phyloP scores from a whole-genome alignment of 2,797 vertebrate species.

The Aphelocoma californica region DNA sequence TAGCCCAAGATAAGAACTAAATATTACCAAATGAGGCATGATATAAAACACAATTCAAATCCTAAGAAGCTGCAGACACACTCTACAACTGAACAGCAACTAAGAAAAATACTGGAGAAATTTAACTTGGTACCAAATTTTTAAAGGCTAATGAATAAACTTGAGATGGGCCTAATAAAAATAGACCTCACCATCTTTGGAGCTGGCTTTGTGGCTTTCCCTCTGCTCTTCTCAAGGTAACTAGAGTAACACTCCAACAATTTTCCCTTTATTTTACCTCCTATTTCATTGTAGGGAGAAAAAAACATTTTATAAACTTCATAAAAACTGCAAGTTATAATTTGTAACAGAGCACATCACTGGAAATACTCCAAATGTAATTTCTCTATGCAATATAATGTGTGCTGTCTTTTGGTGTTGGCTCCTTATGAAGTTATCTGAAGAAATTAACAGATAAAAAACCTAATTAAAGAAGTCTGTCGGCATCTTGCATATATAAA shows the following conservation, averaged over 20 bases:
- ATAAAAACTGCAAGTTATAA: background rate
- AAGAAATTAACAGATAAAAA: background rate
- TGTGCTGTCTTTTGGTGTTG: background rate
- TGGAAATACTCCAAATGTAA: background rate
- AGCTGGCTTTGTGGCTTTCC: background rate
- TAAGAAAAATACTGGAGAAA: background rate
- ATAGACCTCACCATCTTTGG: background rate
- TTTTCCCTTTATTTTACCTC: background rate
- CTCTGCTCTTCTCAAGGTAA: background rate
- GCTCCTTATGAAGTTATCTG: background rate
- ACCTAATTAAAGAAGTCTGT: background rate
- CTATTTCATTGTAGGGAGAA: background rate
- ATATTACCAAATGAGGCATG: rapidly evolving
- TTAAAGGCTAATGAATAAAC: background rate
- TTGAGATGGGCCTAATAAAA: background rate
- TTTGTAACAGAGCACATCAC: background rate
- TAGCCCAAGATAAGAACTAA: background rate
- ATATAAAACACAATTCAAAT: background rate
- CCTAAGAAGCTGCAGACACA: background rate
- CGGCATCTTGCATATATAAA: background rate
- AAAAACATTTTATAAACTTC: background rate
- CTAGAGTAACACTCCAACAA: background rate
- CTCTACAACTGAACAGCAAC: background rate
- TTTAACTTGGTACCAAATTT: background rate
- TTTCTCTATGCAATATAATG: background rate